A percentile compares a stretch with the other conserved stretches of the same genome.
Conservation (phyloP, 2,888 invertebrate genomes). For the Eristalinus aeneus region DNA sequence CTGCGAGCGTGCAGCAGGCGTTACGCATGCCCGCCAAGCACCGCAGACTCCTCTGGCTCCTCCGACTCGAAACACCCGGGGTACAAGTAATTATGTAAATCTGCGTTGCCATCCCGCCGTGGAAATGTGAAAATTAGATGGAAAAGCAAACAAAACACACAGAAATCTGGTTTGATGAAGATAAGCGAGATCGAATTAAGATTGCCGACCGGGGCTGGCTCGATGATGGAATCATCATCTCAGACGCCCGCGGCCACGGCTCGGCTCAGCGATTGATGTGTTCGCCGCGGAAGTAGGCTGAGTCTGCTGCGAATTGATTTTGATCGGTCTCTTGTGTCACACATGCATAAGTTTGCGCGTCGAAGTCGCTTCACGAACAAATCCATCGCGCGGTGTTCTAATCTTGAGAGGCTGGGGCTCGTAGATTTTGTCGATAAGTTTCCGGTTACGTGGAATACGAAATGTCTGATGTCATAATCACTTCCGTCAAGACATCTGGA, state of each 20-base stretch:
- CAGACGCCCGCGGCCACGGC: neutral
- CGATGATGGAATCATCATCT: slow-evolving; percentile 46
- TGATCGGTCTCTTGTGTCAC: neutral
- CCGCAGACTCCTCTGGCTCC: neutral
- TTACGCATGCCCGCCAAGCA: neutral
- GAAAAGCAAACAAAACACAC: neutral
- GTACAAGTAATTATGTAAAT: slow-evolving; percentile 55
- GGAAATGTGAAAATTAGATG: slow-evolving; percentile 50
- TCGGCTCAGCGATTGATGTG: neutral
- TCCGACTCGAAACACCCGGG: neutral
- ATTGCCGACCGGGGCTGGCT: slow-evolving; percentile 26
- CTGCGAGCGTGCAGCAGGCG: neutral
- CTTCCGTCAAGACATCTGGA: neutral
- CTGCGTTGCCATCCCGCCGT: slow-evolving; percentile 12
- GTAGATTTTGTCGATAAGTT: neutral
- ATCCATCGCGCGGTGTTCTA: neutral
- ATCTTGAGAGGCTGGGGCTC: neutral
- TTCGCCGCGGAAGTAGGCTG: neutral
- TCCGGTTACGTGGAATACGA: neutral
- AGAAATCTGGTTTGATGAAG: slow-evolving; percentile 47
- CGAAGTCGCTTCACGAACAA: neutral
- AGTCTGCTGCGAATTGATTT: neutral
- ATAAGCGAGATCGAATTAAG: slow-evolving; percentile 31
- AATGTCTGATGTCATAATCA: neutral
- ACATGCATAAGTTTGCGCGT: neutral